A percentile compares a stretch with the other conserved stretches of the same genome.
These are phyloP conservation scores for Origma solitaria DNA, from an alignment of 2,113 vertebrate species.

Conservation along the genomic window DNA sequence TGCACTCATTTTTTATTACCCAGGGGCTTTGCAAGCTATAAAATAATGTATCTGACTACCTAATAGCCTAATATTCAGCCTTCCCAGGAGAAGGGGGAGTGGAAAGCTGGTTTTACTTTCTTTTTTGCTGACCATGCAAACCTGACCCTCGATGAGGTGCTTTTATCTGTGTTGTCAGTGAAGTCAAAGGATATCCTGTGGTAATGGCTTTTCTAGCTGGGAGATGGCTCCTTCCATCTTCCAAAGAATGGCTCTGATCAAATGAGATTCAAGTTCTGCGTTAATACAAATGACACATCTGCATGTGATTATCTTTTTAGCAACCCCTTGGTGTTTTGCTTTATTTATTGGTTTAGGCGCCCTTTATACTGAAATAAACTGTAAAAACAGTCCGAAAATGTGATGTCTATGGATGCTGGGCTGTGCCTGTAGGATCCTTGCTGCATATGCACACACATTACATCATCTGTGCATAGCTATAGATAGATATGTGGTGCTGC, in stretches of 20 bases:
- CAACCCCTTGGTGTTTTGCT: background rate
- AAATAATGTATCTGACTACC: conserved; percentile 70
- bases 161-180: conserved; percentile 28
- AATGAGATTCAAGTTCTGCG: background rate
- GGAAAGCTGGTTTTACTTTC: conserved; percentile 39
- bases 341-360: background rate
- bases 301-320: conserved; percentile 6
- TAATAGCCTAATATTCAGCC: conserved; percentile 59
- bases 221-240: background rate
- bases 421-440: background rate
- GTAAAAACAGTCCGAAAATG: background rate
- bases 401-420: background rate
- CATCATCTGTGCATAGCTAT: background rate
- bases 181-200: background rate
- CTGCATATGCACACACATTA: background rate
- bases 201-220: background rate
- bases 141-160: background rate
- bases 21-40: conserved; percentile 65
- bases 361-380: background rate
- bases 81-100: conserved; percentile 54
- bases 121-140: conserved; percentile 45
- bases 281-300: background rate
- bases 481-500: background rate
- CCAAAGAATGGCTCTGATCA: background rate
- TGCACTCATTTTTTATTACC: conserved; percentile 67